Conservation (phyloP, 2,113 vertebrate genomes). For the Nothoprocta perdicaria region DNA sequence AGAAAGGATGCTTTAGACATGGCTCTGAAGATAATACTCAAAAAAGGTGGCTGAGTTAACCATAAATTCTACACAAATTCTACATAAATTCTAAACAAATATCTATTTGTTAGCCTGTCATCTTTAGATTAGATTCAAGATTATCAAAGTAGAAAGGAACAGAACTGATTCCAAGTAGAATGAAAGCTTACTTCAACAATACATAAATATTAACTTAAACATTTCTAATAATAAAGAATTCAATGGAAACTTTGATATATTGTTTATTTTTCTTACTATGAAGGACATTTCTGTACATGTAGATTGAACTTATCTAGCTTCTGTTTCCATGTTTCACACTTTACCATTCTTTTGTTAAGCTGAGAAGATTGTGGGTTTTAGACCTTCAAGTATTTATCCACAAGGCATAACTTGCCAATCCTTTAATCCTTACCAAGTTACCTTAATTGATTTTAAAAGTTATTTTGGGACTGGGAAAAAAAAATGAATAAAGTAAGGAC, state of each 20-base stretch:
- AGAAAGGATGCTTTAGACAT: neutral
- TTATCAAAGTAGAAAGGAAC: neutral
- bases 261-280: neutral
- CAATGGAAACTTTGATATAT: neutral
- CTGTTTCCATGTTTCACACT: fast-evolving
- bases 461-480: neutral
- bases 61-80: neutral
- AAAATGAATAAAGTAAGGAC: neutral
- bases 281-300: neutral
- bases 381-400: neutral
- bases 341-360: neutral
- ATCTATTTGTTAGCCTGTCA: too few species aligned
- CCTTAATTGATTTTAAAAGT: neutral
- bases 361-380: neutral
- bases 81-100: neutral
- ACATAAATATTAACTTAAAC: neutral
- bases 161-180: neutral
- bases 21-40: neutral
- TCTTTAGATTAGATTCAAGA: neutral
- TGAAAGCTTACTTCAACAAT: neutral
- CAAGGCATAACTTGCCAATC: neutral
- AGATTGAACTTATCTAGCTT: neutral
- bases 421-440: neutral
- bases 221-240: neutral
- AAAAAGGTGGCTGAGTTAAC: neutral